phyloP scores from a whole-genome alignment of 2,113 vertebrate genomes.

The Saimiri boliviensis region DNA sequence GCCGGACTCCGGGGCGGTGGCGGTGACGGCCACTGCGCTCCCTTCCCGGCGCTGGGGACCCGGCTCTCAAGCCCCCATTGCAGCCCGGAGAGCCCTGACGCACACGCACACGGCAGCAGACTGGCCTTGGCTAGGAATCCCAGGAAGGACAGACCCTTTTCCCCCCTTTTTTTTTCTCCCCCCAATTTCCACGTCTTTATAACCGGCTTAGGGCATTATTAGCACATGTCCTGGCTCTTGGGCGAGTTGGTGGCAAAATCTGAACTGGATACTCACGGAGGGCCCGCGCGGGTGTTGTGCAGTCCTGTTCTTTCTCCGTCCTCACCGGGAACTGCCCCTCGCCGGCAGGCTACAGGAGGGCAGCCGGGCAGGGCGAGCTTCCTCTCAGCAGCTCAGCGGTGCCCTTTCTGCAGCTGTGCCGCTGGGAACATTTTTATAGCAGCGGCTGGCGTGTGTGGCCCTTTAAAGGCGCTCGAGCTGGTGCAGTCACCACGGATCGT shows the following conservation, averaged over 20 bases:
- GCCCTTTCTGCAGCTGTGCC: constrained; percentile 59
- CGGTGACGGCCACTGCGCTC: constrained; percentile 29
- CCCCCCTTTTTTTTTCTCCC: constrained; percentile 10
- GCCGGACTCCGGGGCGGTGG: constrained; percentile 66
- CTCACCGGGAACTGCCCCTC: not conserved
- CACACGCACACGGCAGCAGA: constrained; percentile 58
- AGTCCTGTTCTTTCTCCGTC: not conserved
- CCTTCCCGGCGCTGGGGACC: constrained; percentile 4
- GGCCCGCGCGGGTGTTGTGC: constrained; percentile 30
- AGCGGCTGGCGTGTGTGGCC: constrained; percentile 70
- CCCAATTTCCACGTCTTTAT: constrained; percentile 74
- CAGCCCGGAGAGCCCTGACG: constrained; percentile 55
- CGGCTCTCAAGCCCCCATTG: constrained; percentile 59
- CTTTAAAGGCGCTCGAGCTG: constrained; percentile 78
- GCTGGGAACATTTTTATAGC: constrained; percentile 69
- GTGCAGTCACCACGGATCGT: constrained; percentile 71
- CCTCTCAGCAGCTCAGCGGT: constrained; percentile 36
- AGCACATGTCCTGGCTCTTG: constrained; percentile 77
- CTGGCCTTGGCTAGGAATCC: constrained; percentile 67
- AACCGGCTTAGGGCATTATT: constrained; percentile 75
- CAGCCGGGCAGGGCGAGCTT: constrained; percentile 13
- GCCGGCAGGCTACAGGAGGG: not conserved
- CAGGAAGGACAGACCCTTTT: constrained; percentile 65
- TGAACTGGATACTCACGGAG: constrained; percentile 78
- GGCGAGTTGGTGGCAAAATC: constrained; percentile 75